phyloP scores from a whole-genome alignment of 2,113 vertebrate species.

The Peromyscus leucopus region DNA sequence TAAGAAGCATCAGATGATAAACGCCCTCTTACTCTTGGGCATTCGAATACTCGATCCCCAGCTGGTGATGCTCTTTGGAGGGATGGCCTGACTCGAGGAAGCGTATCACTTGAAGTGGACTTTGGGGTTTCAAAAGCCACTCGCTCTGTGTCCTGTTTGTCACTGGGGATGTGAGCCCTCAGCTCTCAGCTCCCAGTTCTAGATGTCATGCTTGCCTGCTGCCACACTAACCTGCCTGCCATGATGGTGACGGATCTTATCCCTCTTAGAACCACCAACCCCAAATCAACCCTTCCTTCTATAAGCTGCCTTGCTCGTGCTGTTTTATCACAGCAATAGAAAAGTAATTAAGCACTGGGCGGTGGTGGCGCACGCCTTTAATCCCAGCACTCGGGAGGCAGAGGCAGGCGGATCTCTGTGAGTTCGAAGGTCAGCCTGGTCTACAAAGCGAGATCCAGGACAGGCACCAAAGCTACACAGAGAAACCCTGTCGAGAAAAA shows the following conservation, averaged over 20 bases:
- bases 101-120: neutral
- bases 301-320: neutral
- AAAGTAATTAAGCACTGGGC: neutral
- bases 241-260: neutral
- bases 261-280: neutral
- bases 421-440: too few species aligned
- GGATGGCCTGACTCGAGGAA: neutral
- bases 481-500: too few species aligned
- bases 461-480: too few species aligned
- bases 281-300: neutral
- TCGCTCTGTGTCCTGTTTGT: neutral
- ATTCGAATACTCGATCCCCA: neutral
- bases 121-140: neutral
- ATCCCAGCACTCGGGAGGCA: too few species aligned
- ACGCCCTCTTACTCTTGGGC: neutral
- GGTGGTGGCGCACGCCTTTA: too few species aligned
- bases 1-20: constrained; percentile 52
- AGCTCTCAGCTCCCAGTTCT: neutral
- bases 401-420: too few species aligned
- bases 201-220: neutral
- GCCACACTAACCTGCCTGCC: neutral
- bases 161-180: neutral
- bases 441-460: too few species aligned
- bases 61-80: neutral
- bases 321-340: neutral